Conservation (phyloP, 2,797 vertebrate genomes). For the Crenichthys baileyi region DNA sequence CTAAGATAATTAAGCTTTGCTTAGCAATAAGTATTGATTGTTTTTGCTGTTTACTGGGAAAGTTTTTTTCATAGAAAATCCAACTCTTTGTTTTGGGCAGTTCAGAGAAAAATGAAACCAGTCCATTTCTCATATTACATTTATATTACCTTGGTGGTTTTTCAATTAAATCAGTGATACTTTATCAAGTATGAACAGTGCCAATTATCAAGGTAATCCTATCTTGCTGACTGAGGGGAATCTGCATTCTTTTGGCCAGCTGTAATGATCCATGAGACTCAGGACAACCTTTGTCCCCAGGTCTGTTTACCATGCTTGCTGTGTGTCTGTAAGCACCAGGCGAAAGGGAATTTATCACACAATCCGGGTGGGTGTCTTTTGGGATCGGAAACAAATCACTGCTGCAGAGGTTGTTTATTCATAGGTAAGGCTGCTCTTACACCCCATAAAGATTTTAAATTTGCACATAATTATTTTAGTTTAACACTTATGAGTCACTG, state of each 20-base stretch:
- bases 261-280: constrained; percentile 50
- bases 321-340: constrained; percentile 29
- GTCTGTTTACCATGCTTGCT: constrained; percentile 30
- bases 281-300: constrained; percentile 55
- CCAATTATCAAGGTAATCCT: not conserved
- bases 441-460: not conserved
- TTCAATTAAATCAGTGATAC: not conserved
- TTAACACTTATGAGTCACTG: not conserved
- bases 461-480: not conserved
- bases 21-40: not conserved
- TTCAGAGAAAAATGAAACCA: not conserved
- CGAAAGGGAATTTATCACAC: not conserved
- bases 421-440: constrained; percentile 33
- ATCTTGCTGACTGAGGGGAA: constrained; percentile 36
- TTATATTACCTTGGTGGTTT: not conserved
- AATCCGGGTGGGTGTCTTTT: constrained; percentile 4
- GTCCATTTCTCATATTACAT: not conserved
- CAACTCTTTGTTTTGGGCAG: not conserved
- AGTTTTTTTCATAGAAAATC: not conserved
- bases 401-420: constrained; percentile 7
- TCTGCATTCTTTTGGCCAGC: not conserved
- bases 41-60: not conserved
- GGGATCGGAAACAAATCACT: not conserved
- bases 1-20: not conserved
- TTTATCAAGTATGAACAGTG: not conserved